Conservation (phyloP, 2,888 invertebrate genomes). For the Aspidapion aeneum region DNA sequence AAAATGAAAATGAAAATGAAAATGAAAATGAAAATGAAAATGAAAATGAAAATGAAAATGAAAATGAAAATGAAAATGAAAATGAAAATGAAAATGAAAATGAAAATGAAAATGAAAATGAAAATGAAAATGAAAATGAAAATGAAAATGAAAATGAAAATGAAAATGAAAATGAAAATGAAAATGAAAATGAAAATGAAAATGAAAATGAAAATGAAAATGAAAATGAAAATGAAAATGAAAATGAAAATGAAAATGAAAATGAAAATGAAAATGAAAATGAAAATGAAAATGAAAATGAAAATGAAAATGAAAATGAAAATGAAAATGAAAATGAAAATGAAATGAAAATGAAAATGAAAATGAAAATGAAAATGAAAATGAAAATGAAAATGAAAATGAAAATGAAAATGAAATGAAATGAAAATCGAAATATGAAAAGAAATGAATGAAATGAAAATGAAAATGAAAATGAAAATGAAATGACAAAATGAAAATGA, state of each 20-base stretch:
- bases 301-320: constrained; percentile 8
- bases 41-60: neutral
- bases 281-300: constrained; percentile 10
- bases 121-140: neutral
- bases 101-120: neutral
- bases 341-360: constrained; percentile 7
- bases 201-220: neutral
- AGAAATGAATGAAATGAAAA: constrained; percentile 5
- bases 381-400: constrained; percentile 8
- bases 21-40: neutral
- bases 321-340: constrained; percentile 6
- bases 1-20: neutral
- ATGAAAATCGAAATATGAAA: neutral
- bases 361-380: constrained; percentile 10
- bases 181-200: neutral
- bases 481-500: constrained; percentile 11
- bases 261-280: constrained; percentile 8
- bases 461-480: constrained; percentile 13
- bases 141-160: neutral
- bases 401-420: neutral
- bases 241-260: constrained; percentile 1
- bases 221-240: neutral
- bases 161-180: neutral
- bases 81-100: neutral
- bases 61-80: neutral